Conservation (phyloP, 1,140 invertebrate species). For the Drosophila tsacasi region DNA sequence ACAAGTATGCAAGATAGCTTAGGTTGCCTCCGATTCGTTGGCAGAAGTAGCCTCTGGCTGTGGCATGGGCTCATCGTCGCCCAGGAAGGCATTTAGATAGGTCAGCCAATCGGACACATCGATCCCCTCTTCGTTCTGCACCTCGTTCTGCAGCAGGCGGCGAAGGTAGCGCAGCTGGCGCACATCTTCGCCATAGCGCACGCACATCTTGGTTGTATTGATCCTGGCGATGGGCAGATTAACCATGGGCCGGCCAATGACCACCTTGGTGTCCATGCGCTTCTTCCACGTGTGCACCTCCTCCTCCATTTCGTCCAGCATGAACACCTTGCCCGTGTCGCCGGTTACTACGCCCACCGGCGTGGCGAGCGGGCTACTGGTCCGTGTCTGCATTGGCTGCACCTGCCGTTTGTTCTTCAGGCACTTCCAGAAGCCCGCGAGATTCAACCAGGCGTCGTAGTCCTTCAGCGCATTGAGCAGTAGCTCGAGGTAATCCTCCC, state of each 20-base stretch:
- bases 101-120: conserved; percentile 58
- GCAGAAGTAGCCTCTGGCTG: background rate
- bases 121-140: background rate
- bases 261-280: conserved; percentile 55
- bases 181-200: conserved; percentile 55
- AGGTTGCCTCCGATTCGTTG: background rate
- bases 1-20: too few species aligned
- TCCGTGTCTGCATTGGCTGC: conserved; percentile 47
- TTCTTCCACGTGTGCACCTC: conserved; percentile 66
- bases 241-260: conserved; percentile 49
- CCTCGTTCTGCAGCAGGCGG: conserved; percentile 28
- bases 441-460: conserved; percentile 56
- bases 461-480: conserved; percentile 55
- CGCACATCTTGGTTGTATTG: conserved; percentile 41
- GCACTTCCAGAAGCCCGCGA: conserved; percentile 58
- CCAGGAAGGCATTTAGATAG: conserved; percentile 49
- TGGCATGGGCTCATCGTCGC: conserved; percentile 44
- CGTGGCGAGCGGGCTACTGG: conserved; percentile 55
- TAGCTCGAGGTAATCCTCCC: conserved; percentile 61
- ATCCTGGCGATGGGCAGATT: conserved; percentile 62
- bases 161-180: conserved; percentile 54
- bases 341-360: conserved; percentile 55
- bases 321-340: conserved; percentile 59
- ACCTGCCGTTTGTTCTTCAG: conserved; percentile 50
- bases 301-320: conserved; percentile 65